A percentile compares a stretch with the other conserved stretches of the same genome.
Evolutionary conservation across 1,140 invertebrate species (phyloP).

Genomic region (Leptinotarsa lineolata): DNA sequence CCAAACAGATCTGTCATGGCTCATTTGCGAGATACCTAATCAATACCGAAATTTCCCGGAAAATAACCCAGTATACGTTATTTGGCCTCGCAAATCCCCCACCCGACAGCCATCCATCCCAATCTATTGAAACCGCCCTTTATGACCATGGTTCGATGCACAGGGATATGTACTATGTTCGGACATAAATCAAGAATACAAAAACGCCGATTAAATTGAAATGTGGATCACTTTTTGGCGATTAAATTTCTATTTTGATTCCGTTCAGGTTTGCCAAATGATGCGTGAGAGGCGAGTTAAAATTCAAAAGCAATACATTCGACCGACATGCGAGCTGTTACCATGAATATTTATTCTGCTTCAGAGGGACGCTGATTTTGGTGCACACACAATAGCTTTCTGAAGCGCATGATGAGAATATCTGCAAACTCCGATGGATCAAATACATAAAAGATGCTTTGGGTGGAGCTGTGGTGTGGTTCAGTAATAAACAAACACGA

Average conservation of each 20-base stretch:
- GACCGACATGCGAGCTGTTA: neutral
- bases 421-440: too few relatives aligned
- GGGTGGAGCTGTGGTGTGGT: too few relatives aligned
- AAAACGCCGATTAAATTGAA: constrained; percentile 8
- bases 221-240: constrained; percentile 7
- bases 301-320: constrained; percentile 8
- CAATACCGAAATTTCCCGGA: neutral
- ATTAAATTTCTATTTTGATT: constrained; percentile 4
- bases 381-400: neutral
- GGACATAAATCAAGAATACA: constrained; percentile 5
- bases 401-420: too few relatives aligned
- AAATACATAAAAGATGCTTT: too few relatives aligned
- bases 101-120: neutral
- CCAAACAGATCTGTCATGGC: too few relatives aligned
- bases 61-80: neutral
- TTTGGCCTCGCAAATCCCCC: neutral
- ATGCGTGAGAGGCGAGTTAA: neutral
- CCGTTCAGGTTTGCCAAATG: constrained; percentile 1
- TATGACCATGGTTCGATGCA: neutral
- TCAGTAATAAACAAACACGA: too few relatives aligned
- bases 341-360: constrained; percentile 6
- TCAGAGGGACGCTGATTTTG: neutral
- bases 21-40: too few relatives aligned
- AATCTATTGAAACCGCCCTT: neutral
- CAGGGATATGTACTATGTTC: neutral